Base-by-base conservation (phyloP, 2,888 invertebrate species). In the Chalcosyrphus nemorum region DNA sequence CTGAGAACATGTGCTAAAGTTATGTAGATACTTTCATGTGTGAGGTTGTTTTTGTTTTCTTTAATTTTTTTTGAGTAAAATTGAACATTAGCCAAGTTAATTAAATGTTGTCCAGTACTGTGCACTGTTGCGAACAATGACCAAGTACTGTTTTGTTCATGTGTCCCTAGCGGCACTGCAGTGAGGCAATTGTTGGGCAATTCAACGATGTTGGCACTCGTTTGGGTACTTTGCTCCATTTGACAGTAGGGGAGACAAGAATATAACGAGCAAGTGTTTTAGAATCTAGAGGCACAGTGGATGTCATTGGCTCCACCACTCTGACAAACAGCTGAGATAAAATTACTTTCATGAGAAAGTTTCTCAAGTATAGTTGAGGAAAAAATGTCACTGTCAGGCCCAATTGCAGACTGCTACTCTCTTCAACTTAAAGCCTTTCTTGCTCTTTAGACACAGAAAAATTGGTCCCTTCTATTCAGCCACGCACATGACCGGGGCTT, bases 21-120 rank as follows among this genome's bases (percentile, higher is more conserved):
- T 27, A 17, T 61, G 15, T 45, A 13, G 27, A 21, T 29, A 19
- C 11, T 45, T 45, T 11, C 47, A 21, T 45, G 17, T 3, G 45
- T 41, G 4, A 6, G 5, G 15, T 4, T 4, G 4, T 45, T 45
- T 17, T 47, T 57, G 27, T n/a, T 45, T 32, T 38, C 65, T 5
- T 11, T 4, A 38, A 59, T 52, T 77, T 9, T 56, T 47, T 43
- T 56, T 7, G 5, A 27, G 21, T 43, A 74, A 52, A 75, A 38
- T 75, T 81, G 75, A 63, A 75, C 81, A 81, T 56, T 61, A 75
- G 63, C 70, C 70, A 76, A 81, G 76, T 81, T 76, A 76, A 76
- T 81, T 81, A 76, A 81, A 76, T 76, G 35, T 52, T 76, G 57
- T 71, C 65, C 81, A 63, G 75, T 45, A 45, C 50, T 27, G 45